Evolutionary conservation across 2,113 vertebrate species (phyloP).

Genomic region (Catagonus wagneri): DNA sequence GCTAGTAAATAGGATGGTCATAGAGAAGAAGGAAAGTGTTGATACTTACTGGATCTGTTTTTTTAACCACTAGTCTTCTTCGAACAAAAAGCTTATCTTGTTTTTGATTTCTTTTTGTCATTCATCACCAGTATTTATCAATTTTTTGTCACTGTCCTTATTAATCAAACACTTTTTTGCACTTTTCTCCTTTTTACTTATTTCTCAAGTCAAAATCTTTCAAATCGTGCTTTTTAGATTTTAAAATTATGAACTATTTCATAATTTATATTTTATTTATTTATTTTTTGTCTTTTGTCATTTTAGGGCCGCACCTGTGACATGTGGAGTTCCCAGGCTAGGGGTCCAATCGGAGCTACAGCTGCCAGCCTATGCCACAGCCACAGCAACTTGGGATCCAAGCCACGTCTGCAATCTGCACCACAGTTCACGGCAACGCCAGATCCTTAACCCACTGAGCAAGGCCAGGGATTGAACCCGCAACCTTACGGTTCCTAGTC

Average conservation of each 20-base stretch:
- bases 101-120: slow-evolving; percentile 37
- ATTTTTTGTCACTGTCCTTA: neutral
- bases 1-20: neutral
- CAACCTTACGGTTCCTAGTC: no score
- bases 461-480: no score
- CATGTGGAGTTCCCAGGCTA: no score
- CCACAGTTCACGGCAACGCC: no score
- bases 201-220: slow-evolving; percentile 29
- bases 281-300: no score
- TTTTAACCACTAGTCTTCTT: neutral
- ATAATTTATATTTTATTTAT: no score
- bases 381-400: no score
- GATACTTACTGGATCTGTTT: neutral
- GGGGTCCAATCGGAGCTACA: no score
- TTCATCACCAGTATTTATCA: neutral
- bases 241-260: slow-evolving; percentile 32
- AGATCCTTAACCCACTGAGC: no score
- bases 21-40: neutral
- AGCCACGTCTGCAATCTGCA: no score
- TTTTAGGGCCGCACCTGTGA: no score
- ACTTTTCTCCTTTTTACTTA: neutral
- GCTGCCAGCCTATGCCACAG: no score
- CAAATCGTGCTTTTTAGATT: neutral
- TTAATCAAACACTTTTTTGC: neutral
- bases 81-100: slow-evolving; percentile 16